Percentiles rank a stretch among this genome's conserved stretches.
These are phyloP conservation scores for Scaptomyza reducta DNA, from an alignment of 2,888 invertebrate species.

Conservation along the genomic window DNA sequence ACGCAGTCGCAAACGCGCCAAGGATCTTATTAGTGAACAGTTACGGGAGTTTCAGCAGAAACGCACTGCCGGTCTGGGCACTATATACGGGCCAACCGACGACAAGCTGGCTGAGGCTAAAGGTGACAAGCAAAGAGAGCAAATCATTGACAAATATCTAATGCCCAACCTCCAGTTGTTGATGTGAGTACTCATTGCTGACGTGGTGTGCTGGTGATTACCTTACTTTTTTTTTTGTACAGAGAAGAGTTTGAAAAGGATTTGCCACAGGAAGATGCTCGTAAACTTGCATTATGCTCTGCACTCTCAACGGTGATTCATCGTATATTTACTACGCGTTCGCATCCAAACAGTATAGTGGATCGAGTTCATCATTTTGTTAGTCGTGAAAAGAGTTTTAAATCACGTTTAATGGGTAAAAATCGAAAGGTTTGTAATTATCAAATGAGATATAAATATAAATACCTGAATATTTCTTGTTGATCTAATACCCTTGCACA, in stretches of 20 bases:
- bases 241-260: constrained; percentile 88
- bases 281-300: constrained; percentile 88
- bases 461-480: background rate
- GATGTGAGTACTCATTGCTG: constrained; percentile 85
- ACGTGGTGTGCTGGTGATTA: background rate
- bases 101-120: constrained; percentile 91
- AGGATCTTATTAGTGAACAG: constrained; percentile 83
- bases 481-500: background rate
- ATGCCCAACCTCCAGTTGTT: constrained; percentile 89
- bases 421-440: constrained; percentile 86
- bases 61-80: constrained; percentile 94
- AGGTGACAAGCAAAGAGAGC: constrained; percentile 91
- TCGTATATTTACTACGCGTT: constrained; percentile 90
- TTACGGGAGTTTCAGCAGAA: constrained; percentile 89
- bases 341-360: constrained; percentile 85
- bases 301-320: constrained; percentile 92
- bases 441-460: background rate
- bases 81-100: constrained; percentile 95
- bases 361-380: constrained; percentile 94
- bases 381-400: constrained; percentile 92
- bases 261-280: constrained; percentile 86
- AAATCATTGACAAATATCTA: constrained; percentile 89
- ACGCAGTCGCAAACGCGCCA: constrained; percentile 90
- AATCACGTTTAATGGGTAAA: constrained; percentile 88
- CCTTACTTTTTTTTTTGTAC: constrained; percentile 13